Evolutionary conservation across 2,113 vertebrate species (phyloP).

Genomic region (Crypturellus undulatus): DNA sequence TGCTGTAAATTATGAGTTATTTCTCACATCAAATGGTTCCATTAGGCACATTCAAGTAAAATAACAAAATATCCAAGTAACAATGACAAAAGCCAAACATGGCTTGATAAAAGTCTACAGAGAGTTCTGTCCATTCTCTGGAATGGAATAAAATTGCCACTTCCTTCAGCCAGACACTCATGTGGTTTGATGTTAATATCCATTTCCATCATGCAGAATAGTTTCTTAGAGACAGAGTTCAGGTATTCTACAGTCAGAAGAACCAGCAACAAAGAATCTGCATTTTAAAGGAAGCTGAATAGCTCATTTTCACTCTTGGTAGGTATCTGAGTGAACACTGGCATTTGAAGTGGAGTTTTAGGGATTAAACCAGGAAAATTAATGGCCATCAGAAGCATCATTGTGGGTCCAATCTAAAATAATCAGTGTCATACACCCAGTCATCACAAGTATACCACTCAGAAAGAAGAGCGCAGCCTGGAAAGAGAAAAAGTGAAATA

Average conservation of each 20-base stretch:
- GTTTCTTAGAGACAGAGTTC: constrained; percentile 75
- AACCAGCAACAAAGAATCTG: constrained; percentile 79
- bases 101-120: constrained; percentile 88
- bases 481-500: constrained; percentile 36
- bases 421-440: constrained; percentile 90
- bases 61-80: constrained; percentile 85
- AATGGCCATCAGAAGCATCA: constrained; percentile 68
- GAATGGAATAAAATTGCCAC: constrained; percentile 93
- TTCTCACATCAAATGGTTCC: constrained; percentile 86
- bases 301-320: constrained; percentile 71
- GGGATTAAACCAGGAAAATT: constrained; percentile 49
- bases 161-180: constrained; percentile 84
- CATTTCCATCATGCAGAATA: constrained; percentile 80
- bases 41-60: constrained; percentile 91
- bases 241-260: constrained; percentile 80
- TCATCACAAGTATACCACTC: constrained; percentile 90
- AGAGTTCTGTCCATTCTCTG: constrained; percentile 93
- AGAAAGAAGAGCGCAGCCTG: constrained; percentile 90
- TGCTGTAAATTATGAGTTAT: constrained; percentile 81
- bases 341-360: constrained; percentile 63
- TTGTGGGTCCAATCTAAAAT: constrained; percentile 89
- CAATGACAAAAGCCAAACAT: constrained; percentile 86
- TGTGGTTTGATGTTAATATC: constrained; percentile 74
- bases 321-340: constrained; percentile 75
- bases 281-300: constrained; percentile 81